Conservation (phyloP, 2,888 invertebrate genomes). For the Nemurella pictetii region DNA sequence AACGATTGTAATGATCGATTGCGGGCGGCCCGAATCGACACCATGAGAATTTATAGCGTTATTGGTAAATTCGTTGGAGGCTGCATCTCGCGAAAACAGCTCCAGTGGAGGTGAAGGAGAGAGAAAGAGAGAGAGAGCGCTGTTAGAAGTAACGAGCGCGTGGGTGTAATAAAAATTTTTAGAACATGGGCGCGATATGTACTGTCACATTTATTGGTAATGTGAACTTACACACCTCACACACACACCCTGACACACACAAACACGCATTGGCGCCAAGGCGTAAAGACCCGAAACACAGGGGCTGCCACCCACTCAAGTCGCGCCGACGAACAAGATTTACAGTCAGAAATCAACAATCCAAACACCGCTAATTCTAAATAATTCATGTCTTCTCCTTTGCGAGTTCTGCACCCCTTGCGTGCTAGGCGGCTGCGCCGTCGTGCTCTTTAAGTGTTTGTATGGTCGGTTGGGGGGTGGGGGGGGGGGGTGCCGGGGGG, state of each 20-base stretch:
- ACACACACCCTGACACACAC: no score
- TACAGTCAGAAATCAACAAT: background rate
- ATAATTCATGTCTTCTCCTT: constrained; percentile 14
- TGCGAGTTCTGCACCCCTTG: background rate
- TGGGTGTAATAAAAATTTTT: background rate
- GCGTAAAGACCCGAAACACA: background rate
- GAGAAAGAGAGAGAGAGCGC: no score
- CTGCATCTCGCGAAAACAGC: no score
- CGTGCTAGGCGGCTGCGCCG: background rate
- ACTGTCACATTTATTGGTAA: background rate
- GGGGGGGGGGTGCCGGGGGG: background rate
- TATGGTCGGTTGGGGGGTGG: background rate
- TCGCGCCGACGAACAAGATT: background rate
- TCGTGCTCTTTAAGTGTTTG: background rate
- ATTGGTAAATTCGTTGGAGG: background rate
- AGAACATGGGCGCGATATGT: background rate
- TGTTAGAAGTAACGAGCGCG: background rate
- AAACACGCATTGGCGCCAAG: background rate
- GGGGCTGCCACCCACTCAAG: no score
- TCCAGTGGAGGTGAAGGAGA: no score
- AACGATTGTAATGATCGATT: background rate
- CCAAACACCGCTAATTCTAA: constrained; percentile 19
- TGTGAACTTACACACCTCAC: background rate
- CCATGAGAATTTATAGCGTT: background rate
- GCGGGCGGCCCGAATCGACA: background rate